A percentile compares a stretch with the other conserved stretches of the same genome.
These are phyloP conservation scores for Corbicula japonica DNA, from an alignment of 2,888 invertebrate species.

Conservation along the genomic window DNA sequence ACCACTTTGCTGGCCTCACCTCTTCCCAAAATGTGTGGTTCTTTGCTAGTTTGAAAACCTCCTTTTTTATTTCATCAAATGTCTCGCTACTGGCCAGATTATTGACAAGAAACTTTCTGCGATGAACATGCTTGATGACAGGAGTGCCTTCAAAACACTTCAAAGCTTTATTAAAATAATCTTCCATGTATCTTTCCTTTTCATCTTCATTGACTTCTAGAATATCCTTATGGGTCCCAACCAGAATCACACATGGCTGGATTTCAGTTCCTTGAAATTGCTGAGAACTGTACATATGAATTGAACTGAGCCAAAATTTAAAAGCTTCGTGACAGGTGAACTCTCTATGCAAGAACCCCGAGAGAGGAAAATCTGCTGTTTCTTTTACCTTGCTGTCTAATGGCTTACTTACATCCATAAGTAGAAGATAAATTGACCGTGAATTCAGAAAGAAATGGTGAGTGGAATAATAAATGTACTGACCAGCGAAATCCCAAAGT, in stretches of 20 bases:
- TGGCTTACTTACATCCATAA: conserved; percentile 48
- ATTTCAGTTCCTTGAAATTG: conserved; percentile 3
- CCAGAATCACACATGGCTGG: conserved; percentile 50
- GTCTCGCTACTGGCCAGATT: conserved; percentile 24
- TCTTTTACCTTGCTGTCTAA: conserved; percentile 18
- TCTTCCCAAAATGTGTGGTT: conserved; percentile 51
- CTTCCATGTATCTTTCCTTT: conserved; percentile 46
- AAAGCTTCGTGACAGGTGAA: conserved; percentile 56
- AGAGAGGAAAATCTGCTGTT: conserved; percentile 10
- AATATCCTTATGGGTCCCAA: conserved; percentile 56
- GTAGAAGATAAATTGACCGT: conserved; percentile 52
- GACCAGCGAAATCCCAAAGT: conserved; percentile 59
- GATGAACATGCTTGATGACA: conserved; percentile 34
- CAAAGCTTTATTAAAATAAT: conserved; percentile 52
- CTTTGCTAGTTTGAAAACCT: conserved; percentile 33
- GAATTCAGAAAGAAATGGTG: conserved; percentile 60
- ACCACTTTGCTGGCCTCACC: conserved; percentile 51
- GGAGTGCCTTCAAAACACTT: conserved; percentile 18
- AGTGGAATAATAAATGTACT: conserved; percentile 55
- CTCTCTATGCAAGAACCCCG: conserved; percentile 32
- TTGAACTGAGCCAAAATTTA: conserved; percentile 58
- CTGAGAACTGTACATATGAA: conserved; percentile 49
- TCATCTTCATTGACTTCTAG: conserved; percentile 34
- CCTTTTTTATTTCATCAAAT: conserved; percentile 24
- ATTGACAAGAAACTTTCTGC: conserved; percentile 39